Percentiles rank a stretch among this genome's conserved stretches.
Conservation (phyloP, 2,113 vertebrate genomes). For the Dendropsophus ebraccatus region DNA sequence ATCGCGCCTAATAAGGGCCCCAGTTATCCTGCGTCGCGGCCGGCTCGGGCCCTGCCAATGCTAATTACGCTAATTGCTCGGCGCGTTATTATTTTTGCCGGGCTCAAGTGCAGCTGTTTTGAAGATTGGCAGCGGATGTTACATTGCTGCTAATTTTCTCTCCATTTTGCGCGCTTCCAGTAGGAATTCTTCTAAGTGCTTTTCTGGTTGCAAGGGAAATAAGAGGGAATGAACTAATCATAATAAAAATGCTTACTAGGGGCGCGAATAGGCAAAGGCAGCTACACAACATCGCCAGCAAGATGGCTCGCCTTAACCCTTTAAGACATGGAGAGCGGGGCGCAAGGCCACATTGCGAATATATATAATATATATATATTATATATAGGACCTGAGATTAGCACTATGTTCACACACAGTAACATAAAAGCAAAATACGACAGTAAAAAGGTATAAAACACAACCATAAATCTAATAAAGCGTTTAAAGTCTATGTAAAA, state of each 20-base stretch:
- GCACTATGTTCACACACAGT: too few relatives aligned
- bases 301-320: constrained; percentile 39
- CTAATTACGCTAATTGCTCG: constrained; percentile 59
- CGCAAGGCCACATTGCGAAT: too few relatives aligned
- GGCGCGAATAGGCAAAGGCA: constrained; percentile 10
- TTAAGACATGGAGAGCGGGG: background rate
- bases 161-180: constrained; percentile 55
- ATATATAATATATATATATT: too few relatives aligned
- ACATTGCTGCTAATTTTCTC: constrained; percentile 58
- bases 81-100: constrained; percentile 55
- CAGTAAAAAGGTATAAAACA: too few relatives aligned
- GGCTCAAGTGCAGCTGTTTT: constrained; percentile 59
- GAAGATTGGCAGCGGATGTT: constrained; percentile 57
- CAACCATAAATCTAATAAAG: too few relatives aligned
- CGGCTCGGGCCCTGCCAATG: constrained; percentile 52
- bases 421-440: too few relatives aligned
- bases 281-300: background rate
- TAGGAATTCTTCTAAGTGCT: constrained; percentile 59
- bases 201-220: constrained; percentile 60
- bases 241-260: constrained; percentile 59
- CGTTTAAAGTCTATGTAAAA: too few relatives aligned
- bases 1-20: constrained; percentile 52
- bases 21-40: constrained; percentile 30
- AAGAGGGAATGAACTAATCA: constrained; percentile 59
- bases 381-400: too few relatives aligned